Base-by-base conservation (phyloP, 2,797 vertebrate genomes). In the Percopsis omiscomaycus region DNA sequence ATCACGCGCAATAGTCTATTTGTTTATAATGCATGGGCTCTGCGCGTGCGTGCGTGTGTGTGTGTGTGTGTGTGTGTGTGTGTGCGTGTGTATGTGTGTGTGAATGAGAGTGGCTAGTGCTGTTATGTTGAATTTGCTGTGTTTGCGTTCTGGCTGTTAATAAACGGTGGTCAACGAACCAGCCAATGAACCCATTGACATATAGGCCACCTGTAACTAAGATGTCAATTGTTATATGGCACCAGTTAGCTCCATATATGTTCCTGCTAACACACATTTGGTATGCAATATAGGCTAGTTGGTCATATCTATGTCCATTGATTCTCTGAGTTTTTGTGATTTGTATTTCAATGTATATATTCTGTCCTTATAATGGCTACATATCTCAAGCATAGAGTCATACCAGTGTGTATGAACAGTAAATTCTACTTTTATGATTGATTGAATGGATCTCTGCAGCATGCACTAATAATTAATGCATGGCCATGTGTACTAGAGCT, bases 131-230 rank as follows among this genome's bases (percentile, higher is more conserved):
- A 5, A 5, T 6, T 2, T 65, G 61, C 51, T 75, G 66, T 74
- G 70, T 80, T 74, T 70, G 81, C 59, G 54, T 69, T 75, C 73
- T 66, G 71, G 78, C 85, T 88, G 88, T 87, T 84, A 69, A 74
- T 84, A 80, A 87, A 74, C 75, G 77, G 59, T 72, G 45, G 77
- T 73, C 78, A 68, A 64, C 37, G 75, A 71, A 85, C 68, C 79
- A 79, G 79, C 77, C 59, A 74, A 76, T 77, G 79, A 82, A 83
- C 44, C 78, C 80, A 80, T 77, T 72, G 86, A 73, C 77, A 73
- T 72, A 72, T 56, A 68, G 79, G 80, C 86, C 90, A 92, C 89
- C 90, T 92, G 90, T 91, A 90, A 89, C 86, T 79, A 88, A 85
- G 78, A 80, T 74, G 68, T 77, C 37, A 8, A 32, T 14, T 14